Evolutionary conservation across 2,888 invertebrate species (phyloP), one percentile per base, ranked within the genome.

Genomic region (Ceratothoa steindachneri): DNA sequence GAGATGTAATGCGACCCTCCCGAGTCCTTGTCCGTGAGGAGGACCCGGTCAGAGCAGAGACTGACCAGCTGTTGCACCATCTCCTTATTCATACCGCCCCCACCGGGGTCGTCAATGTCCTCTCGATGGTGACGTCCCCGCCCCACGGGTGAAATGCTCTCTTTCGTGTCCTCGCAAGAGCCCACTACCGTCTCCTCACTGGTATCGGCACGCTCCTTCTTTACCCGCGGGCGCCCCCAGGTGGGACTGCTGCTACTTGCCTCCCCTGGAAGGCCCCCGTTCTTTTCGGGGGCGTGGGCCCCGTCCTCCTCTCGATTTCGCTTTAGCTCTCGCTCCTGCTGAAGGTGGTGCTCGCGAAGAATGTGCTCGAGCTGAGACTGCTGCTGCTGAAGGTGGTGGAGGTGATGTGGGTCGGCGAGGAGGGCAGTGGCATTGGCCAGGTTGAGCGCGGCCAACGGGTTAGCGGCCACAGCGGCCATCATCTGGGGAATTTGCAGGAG

Each of bases 341-440:
- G 67, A 2, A 66, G 72, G 12, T 72, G 72, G 19, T 68, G 74
- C n/a, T 71, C 73, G 15, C 74, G 66, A 51, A 74, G 69, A 24
- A 75, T 31, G 30, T 73, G 74, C 22, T 77, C 75, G 7, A 77
- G 41, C 41, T 77, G 77, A 9, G 70, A 70, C 15, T 77, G 77
- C 27, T 75, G 77, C 19, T 77, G 77, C 60, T 77, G 77, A 2
- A 77, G 77, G 30, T 77, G 75, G 55, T 77, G 77, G n/a, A 75
- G 71, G 24, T 69, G 71, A 24, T 77, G 77, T 2, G 75, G 74
- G 30, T 75, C 75, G 28, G 69, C 70, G 55, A 71, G 66, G 15
- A 74, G 55, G 19, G 55, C 71, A 24, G 70, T 73, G 28, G 77
- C 73, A 31, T 77, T 77, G n/a, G 77, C 75, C 1, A 77, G 30